Evolutionary conservation across 2,888 invertebrate genomes (phyloP), one percentile per base, ranked within the genome.

Genomic region (Drosophila mulleri): DNA sequence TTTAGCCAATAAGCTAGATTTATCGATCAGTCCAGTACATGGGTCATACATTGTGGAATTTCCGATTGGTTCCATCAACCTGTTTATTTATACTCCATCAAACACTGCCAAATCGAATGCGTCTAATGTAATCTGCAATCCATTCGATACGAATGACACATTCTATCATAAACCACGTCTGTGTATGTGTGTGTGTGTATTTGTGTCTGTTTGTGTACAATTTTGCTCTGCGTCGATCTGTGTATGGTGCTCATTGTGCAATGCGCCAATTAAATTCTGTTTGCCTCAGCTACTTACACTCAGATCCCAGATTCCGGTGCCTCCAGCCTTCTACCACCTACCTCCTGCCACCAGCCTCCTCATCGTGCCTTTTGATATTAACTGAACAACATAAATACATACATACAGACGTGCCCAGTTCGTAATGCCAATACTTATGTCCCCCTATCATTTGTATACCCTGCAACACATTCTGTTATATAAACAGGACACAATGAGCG

Each of bases 91-190:
- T 77, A 76, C 77, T 54, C 45, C 72, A 75, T 71, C 66, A 35
- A 66, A 41, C 57, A 70, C 29, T 63, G 75, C 57, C 75, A 79
- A 75, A 60, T 70, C 76, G 71, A 70, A 75, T 77, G 78, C 68
- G 16, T 53, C 68, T 66, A 72, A 80, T 72, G 72, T 77, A 77
- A 68, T 67, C 62, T 76, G 62, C 75, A 75, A 65, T 76, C 48
- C 68, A 77, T 67, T 72, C 68, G 61, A 56, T 56, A 53, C 78
- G 57, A 81, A 59, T 59, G 52, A 64, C 58, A 64, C 54, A 54
- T 69, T 62, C 60, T 56, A 62, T 72, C 58, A 72, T 53, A 52
- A 41, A 44, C n/a, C 23, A 39, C 16, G 8, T 47, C 12, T 41
- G 16, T 9, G 42, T 29, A 18, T 62, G 44, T 14, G 42, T 20